Conservation (phyloP, 2,888 invertebrate species). For the Anthophora plumipes region DNA sequence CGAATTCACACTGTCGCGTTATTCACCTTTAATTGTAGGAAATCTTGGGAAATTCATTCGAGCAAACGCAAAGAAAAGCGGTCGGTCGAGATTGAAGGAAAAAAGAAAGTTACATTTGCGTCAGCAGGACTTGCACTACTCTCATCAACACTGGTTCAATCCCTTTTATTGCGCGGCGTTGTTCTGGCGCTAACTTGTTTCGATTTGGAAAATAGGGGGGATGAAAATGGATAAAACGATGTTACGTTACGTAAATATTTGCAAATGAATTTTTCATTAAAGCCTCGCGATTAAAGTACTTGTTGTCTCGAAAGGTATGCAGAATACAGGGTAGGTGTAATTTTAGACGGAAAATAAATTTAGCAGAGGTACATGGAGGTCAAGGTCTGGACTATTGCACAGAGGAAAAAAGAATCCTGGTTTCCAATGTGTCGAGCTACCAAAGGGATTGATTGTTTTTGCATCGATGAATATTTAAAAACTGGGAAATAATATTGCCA, state of each 20-base stretch:
- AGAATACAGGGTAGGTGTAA: not conserved
- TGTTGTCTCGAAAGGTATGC: too few relatives aligned
- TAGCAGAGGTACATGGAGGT: slow-evolving; percentile 25
- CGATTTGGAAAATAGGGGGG: not conserved
- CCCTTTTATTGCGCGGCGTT: not conserved
- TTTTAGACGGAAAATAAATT: slow-evolving; percentile 34
- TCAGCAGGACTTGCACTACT: not conserved
- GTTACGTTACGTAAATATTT: slow-evolving; percentile 1
- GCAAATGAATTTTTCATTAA: slow-evolving; percentile 29
- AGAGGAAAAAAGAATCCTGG: too few relatives aligned
- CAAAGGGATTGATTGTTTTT: slow-evolving; percentile 30
- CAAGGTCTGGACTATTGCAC: slow-evolving; percentile 34
- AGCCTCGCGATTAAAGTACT: not conserved
- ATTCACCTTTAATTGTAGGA: too few relatives aligned
- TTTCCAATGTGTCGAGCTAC: not conserved
- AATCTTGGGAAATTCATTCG: not conserved
- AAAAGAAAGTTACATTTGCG: not conserved
- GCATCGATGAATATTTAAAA: slow-evolving; percentile 39
- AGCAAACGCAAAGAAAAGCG: not conserved
- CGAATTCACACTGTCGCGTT: too few relatives aligned
- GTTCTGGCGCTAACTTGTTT: not conserved
- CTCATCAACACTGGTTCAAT: not conserved
- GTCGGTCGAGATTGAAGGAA: not conserved
- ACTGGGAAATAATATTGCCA: not conserved
- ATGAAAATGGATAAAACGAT: not conserved